These are phyloP conservation scores for Hetaerina americana DNA, from an alignment of 1,140 invertebrate species.

Conservation along the genomic window DNA sequence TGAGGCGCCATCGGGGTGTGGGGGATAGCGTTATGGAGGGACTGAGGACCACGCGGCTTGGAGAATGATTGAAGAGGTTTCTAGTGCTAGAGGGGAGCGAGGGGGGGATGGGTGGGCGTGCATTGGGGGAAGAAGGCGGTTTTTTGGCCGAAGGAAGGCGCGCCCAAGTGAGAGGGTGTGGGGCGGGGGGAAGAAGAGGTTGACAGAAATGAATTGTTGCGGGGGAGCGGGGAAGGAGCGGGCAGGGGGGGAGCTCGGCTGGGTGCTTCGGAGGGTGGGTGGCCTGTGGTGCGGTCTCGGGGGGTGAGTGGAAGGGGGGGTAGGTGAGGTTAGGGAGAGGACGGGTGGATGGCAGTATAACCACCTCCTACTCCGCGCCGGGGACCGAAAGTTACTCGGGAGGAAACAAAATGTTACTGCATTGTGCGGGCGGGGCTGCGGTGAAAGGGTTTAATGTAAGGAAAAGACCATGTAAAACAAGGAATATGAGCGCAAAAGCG, in stretches of 20 bases:
- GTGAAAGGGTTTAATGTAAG: neutral
- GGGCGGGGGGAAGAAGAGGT: neutral
- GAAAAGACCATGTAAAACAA: too few species aligned
- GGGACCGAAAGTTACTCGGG: neutral
- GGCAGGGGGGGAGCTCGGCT: too few species aligned
- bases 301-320: too few species aligned
- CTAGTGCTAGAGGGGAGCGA: neutral
- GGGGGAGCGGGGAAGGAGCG: neutral
- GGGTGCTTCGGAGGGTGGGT: too few species aligned
- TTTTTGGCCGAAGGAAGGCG: too few species aligned
- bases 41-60: neutral
- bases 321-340: too few species aligned
- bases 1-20: neutral
- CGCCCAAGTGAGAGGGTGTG: neutral
- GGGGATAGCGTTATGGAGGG: neutral
- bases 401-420: neutral
- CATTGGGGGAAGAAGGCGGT: neutral
- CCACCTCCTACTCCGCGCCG: too few species aligned
- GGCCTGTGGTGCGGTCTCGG: too few species aligned
- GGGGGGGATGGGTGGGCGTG: neutral
- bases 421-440: neutral
- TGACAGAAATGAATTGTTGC: neutral
- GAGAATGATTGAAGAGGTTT: neutral
- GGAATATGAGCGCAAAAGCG: too few species aligned
- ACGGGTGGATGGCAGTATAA: too few species aligned